Evolutionary conservation across 2,113 vertebrate genomes (phyloP), one percentile per base, ranked within the genome.

Genomic region (Pollimyrus isidori): DNA sequence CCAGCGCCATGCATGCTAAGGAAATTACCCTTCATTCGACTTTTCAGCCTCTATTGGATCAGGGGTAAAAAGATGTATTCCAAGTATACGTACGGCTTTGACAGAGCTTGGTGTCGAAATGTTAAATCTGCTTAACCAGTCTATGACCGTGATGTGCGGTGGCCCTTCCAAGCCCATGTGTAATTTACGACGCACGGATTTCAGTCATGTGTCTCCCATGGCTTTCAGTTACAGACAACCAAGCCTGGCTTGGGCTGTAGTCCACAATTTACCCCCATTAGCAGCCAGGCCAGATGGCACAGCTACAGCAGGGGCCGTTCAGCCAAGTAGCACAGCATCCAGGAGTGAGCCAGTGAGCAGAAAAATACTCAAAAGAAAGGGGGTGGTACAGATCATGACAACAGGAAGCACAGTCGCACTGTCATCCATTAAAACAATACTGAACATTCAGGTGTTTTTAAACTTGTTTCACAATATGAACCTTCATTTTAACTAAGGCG

Each of bases 231-330:
- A 56, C 49, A 53, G 48, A 39, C 48, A 87, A 30, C 48, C 85
- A 56, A 87, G 85, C 17, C 49, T 53, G n/a, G 85, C 26, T 48
- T 87, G 85, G 85, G 26, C 50, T 35, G 50, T 87, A 53, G 85
- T 52, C 85, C 26, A 35, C 49, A 53, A 53, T 53, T 87, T 87
- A 53, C 85, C 85, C 85, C 85, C 48, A 87, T 87, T 87, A 87
- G 30, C 85, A 87, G 85, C 85, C 48, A 53, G 85, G 85, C 85
- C 85, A 87, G 85, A 87, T 87, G 85, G 85, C 85, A 86, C 49
- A 39, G 50, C 50, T 30, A 35, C 85, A 87, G 35, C 85, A 56
- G 42, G 42, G 82, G 9, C 45, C 9, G 45, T 84, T 21, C 85
- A 56, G 85, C 85, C 85, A 53, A 84, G 19, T 7, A 56, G 26